phyloP scores from a whole-genome alignment of 2,113 vertebrate genomes.

The human region DNA sequence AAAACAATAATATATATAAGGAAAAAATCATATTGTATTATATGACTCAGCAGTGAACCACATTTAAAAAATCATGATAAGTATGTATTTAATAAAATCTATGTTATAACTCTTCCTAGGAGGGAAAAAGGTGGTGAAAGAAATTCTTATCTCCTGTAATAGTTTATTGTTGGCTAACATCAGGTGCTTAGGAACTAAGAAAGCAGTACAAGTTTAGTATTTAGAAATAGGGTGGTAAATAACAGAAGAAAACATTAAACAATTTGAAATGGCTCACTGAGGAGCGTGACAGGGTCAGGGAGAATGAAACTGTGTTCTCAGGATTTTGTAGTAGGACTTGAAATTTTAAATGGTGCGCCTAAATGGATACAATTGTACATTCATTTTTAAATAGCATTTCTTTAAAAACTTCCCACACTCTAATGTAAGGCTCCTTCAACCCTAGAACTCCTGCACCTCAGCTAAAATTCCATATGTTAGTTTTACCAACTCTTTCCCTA shows the following conservation, averaged over 20 bases:
- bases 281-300: not conserved
- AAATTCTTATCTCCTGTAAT: not conserved
- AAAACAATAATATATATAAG: not conserved
- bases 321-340: not conserved
- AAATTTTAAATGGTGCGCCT: not conserved
- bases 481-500: not conserved
- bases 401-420: not conserved
- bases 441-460: not conserved
- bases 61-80: not conserved
- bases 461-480: not conserved
- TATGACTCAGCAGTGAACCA: not conserved
- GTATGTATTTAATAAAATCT: constrained; percentile 9
- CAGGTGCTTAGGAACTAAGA: not conserved
- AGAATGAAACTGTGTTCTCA: not conserved
- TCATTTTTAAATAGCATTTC: not conserved
- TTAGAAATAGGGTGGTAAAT: not conserved
- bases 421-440: not conserved
- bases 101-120: not conserved
- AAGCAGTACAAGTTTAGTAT: not conserved
- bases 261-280: not conserved
- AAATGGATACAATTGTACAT: not conserved
- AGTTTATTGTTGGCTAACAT: not conserved
- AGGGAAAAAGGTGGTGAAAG: fast-evolving
- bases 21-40: not conserved
- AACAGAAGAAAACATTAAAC: not conserved